phyloP scores from a whole-genome alignment of 2,113 vertebrate species.

The Odocoileus hemionus region DNA sequence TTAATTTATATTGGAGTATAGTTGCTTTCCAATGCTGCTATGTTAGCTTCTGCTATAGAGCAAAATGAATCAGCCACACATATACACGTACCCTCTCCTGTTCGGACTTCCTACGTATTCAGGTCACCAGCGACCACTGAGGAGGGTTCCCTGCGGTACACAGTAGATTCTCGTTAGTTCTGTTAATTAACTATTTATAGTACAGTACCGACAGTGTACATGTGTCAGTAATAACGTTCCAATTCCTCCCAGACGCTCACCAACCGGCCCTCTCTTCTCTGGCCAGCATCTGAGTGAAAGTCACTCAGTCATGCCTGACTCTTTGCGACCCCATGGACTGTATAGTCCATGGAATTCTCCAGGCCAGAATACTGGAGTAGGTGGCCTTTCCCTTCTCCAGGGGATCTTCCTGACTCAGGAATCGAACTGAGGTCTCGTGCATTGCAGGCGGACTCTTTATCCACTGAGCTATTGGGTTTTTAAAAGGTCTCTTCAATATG shows the following conservation, averaged over 20 bases:
- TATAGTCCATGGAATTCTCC: background rate
- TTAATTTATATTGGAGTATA: background rate
- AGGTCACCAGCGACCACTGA: background rate
- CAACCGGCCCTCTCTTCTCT: background rate
- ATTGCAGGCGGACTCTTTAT: background rate
- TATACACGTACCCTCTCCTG: background rate
- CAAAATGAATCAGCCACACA: background rate
- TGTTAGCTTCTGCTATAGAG: background rate
- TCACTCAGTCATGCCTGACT: background rate
- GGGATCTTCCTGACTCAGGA: background rate
- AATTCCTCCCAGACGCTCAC: background rate
- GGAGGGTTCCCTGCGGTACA: background rate
- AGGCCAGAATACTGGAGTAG: background rate
- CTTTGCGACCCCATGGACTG: background rate
- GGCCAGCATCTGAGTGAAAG: background rate
- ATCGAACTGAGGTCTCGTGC: background rate
- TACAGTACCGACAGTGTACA: background rate
- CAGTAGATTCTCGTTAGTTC: background rate
- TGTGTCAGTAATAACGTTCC: background rate
- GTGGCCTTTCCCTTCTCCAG: background rate
- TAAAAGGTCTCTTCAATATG: background rate
- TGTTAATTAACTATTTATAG: background rate
- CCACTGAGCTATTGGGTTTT: background rate
- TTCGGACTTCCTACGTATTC: background rate
- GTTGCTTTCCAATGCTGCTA: background rate